Conservation (phyloP, 1,140 invertebrate species). For the Dufourea novaeangliae region DNA sequence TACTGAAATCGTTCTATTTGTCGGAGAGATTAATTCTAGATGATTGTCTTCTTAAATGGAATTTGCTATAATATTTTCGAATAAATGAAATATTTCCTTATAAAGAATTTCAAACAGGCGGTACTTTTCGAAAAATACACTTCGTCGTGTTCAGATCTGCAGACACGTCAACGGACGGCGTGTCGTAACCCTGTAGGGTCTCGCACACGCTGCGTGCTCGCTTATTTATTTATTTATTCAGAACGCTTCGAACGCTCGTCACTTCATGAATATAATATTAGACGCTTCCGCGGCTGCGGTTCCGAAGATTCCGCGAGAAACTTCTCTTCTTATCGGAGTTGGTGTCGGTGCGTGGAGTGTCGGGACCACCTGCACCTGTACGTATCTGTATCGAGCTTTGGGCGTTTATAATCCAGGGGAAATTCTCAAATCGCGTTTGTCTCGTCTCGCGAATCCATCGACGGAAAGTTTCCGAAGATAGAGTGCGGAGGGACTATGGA, state of each 20-base stretch:
- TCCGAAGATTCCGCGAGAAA: conserved; percentile 36
- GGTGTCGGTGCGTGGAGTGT: background rate
- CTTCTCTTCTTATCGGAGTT: conserved; percentile 20
- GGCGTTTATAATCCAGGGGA: conserved; percentile 24
- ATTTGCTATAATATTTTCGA: no score
- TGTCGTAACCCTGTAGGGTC: background rate
- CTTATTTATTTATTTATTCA: conserved; percentile 76
- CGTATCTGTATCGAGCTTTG: background rate
- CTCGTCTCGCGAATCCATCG: background rate
- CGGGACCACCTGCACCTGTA: conserved; percentile 22
- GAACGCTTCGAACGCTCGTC: conserved; percentile 67
- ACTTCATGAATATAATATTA: conserved; percentile 76
- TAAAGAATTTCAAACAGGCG: background rate
- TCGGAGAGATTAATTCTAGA: no score
- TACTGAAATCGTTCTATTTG: no score
- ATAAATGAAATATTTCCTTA: no score
- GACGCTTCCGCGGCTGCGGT: conserved; percentile 47
- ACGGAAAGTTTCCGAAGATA: background rate
- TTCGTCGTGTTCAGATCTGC: background rate
- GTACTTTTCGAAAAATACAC: background rate
- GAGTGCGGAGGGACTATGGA: background rate
- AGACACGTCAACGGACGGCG: background rate
- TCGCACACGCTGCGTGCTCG: conserved; percentile 21
- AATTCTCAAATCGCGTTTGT: conserved; percentile 14
- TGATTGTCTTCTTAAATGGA: no score